Evolutionary conservation across 2,113 vertebrate species (phyloP), one percentile per base, ranked within the genome.

Genomic region (Pao palembangensis): DNA sequence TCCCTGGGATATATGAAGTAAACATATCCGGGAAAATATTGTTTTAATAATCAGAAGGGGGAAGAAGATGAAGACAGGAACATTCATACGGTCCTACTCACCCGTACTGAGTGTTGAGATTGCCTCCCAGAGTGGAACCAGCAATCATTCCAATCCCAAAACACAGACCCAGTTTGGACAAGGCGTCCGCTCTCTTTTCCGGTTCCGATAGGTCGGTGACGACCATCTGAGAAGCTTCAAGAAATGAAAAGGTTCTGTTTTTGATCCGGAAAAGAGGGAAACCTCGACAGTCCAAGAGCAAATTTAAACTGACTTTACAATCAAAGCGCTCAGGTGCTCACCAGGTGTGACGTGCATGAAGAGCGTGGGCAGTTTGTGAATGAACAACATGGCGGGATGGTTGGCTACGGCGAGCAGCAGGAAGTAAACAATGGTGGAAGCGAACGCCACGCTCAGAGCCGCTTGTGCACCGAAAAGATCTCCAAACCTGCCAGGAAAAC

Each of bases 171-270:
- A 98, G 74, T 49, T 93, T 95, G 54, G 93, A 91, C n/a, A 97
- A 87, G 19, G 91, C 90, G 1, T 70, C 90, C 0, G 93, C 92
- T 13, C 93, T 90, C 18, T 93, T 82, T 4, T 91, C 86, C 0
- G 91, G 88, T 0, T 88, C 41, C 0, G 95, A 88, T 28, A 98
- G 74, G 73, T 99, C 96, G 0, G 94, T 83, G 21, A 98, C 86
- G 13, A 96, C 82, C 92, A 98, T 99, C 87, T 98, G 97, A 73
- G 91, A 88, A 13, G 92, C 97, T 99, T 80, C 2, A 57, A 47
- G 34, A 57, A n/a, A 50, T 21, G 28, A 56, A 16, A 47, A 7
- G 42, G 16, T 23, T n/a, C n/a, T n/a, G n/a, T n/a, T n/a, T n/a
- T n/a, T n/a, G n/a, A n/a, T n/a, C n/a, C n/a, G n/a, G n/a, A n/a